phyloP scores from a whole-genome alignment of 2,797 vertebrate genomes.

The Pempheris klunzingeri region DNA sequence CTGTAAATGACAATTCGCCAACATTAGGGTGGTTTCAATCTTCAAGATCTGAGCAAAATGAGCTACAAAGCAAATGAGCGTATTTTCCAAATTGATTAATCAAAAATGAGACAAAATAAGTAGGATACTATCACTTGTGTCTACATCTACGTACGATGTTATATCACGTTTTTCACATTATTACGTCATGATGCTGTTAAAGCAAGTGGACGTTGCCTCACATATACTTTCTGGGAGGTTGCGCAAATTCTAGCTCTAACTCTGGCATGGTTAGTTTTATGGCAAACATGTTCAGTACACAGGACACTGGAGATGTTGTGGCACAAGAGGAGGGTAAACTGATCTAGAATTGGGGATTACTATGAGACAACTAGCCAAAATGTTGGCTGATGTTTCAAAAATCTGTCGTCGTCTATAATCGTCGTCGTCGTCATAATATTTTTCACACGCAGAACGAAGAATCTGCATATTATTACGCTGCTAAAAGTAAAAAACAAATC shows the following conservation, averaged over 20 bases:
- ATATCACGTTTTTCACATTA: not conserved
- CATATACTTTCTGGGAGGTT: constrained; percentile 28
- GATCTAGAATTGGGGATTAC: not conserved
- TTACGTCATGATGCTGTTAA: not conserved
- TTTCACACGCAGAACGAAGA: not conserved
- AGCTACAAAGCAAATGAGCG: not conserved
- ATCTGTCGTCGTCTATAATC: no score
- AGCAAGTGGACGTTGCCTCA: not conserved
- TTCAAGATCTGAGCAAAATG: not conserved
- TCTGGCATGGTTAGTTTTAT: not conserved
- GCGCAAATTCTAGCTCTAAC: not conserved
- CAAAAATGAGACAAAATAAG: not conserved
- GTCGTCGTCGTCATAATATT: no score
- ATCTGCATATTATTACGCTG: not conserved
- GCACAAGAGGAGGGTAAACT: not conserved
- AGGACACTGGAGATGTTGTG: not conserved
- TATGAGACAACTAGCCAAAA: not conserved
- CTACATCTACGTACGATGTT: not conserved
- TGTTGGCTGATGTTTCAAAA: no score
- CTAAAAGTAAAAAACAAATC: not conserved
- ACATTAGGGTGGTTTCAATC: not conserved
- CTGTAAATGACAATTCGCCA: no score
- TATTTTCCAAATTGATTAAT: not conserved
- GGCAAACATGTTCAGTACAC: constrained; percentile 15
- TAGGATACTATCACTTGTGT: not conserved